Evolutionary conservation across 2,113 vertebrate species (phyloP).

Genomic region (Solea senegalensis): DNA sequence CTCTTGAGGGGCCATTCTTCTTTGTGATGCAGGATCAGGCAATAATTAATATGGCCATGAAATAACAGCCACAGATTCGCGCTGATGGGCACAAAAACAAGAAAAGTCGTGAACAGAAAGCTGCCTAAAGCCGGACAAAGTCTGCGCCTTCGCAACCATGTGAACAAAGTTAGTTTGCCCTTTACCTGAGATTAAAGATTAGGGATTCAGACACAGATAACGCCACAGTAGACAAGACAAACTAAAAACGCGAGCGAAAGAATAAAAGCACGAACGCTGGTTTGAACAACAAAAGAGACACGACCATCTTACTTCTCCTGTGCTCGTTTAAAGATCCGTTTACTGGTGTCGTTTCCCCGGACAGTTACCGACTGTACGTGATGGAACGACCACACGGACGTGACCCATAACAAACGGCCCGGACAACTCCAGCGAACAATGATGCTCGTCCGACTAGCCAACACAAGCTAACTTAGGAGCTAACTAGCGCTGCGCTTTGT

Average conservation of each 20-base stretch:
- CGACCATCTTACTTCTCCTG: neutral
- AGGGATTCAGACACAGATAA: slow-evolving; percentile 21
- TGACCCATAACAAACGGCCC: slow-evolving; percentile 76
- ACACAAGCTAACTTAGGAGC: slow-evolving; percentile 62
- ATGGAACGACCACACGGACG: slow-evolving; percentile 55
- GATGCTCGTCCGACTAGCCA: slow-evolving; percentile 76
- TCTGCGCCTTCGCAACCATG: too few relatives aligned
- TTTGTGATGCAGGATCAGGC: slow-evolving; percentile 78
- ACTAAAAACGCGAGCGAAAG: neutral
- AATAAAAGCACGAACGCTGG: neutral
- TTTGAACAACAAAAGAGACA: neutral
- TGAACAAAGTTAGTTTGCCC: neutral
- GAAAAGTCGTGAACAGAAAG: neutral
- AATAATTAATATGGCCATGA: slow-evolving; percentile 75
- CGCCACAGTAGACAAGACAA: neutral
- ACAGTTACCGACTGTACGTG: slow-evolving; percentile 23
- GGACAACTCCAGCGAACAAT: slow-evolving; percentile 79
- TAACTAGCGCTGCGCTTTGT: slow-evolving; percentile 74
- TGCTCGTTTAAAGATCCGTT: neutral
- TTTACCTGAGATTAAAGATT: slow-evolving; percentile 13
- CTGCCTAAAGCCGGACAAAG: fast-evolving
- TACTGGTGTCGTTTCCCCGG: slow-evolving; percentile 13
- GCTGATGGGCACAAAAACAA: neutral
- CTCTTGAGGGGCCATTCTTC: slow-evolving; percentile 68
- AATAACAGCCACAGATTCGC: slow-evolving; percentile 46